These are phyloP conservation scores for Cydia amplana DNA, from an alignment of 1,140 invertebrate species.

Conservation along the genomic window DNA sequence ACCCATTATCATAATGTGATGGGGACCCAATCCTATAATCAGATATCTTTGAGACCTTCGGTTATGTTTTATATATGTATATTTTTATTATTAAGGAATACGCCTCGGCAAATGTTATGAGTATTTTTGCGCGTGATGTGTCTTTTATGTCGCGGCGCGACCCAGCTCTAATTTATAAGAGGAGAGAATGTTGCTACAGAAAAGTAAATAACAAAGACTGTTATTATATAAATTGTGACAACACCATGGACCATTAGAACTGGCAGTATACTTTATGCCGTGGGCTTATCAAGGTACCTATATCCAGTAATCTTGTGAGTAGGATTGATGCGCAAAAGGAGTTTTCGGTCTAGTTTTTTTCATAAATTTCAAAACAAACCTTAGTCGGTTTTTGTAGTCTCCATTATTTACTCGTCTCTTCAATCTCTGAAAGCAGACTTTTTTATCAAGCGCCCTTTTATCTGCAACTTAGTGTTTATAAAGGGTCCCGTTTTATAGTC, in stretches of 20 bases:
- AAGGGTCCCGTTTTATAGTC: neutral
- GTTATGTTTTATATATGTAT: slow-evolving; percentile 73
- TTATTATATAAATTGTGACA: neutral
- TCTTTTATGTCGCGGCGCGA: slow-evolving; percentile 18
- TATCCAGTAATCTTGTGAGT: too few species aligned
- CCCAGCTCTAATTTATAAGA: slow-evolving; percentile 20
- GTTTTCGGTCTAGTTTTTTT: too few species aligned
- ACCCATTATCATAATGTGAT: slow-evolving; percentile 75
- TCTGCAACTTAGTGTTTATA: neutral
- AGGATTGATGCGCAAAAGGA: too few species aligned
- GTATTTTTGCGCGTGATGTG: slow-evolving; percentile 47
- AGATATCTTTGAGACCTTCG: slow-evolving; percentile 69
- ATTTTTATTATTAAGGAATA: slow-evolving; percentile 70
- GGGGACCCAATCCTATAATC: slow-evolving; percentile 74
- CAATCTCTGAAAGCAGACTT: neutral
- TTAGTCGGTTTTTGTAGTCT: neutral
- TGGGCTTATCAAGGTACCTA: too few species aligned
- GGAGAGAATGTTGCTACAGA: neutral
- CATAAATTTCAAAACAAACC: too few species aligned
- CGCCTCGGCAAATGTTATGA: slow-evolving; percentile 61
- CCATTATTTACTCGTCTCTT: neutral
- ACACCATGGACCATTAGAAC: neutral
- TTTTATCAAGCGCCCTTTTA: slow-evolving; percentile 26
- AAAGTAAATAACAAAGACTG: neutral
- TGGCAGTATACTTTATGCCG: neutral